A percentile compares a stretch with the other conserved stretches of the same genome.
These are phyloP conservation scores for Lagorchestes hirsutus DNA, from an alignment of 2,797 vertebrate genomes.

Conservation along the genomic window DNA sequence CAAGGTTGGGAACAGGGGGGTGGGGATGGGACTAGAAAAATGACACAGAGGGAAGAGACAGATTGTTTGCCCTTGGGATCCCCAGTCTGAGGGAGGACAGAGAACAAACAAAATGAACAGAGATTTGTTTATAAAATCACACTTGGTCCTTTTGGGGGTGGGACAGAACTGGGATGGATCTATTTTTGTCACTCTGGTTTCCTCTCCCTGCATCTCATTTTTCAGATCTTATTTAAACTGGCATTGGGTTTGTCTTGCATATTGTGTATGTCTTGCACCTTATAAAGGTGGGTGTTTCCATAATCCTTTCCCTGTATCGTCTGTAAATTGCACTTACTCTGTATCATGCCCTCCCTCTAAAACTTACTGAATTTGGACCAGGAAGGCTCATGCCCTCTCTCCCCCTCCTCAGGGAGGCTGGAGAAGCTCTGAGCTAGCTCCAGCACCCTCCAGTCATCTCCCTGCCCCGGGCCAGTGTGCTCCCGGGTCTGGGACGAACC, in stretches of 20 bases:
- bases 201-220: neutral
- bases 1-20: neutral
- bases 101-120: neutral
- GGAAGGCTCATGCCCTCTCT: neutral
- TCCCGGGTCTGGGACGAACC: neutral
- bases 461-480: neutral
- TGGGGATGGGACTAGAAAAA: neutral
- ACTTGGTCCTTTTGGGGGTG: neutral
- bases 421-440: neutral
- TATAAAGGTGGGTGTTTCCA: neutral
- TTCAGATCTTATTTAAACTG: neutral
- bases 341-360: neutral
- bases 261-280: neutral
- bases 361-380: neutral
- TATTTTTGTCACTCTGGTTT: neutral
- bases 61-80: neutral
- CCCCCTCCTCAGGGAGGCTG: neutral
- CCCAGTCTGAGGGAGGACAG: neutral
- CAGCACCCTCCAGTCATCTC: neutral
- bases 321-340: neutral
- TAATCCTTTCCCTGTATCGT: neutral
- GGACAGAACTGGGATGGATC: neutral
- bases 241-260: neutral
- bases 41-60: slow-evolving; percentile 1
- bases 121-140: neutral